These are phyloP conservation scores for Plagiodera versicolora DNA, from an alignment of 2,888 invertebrate species.

Conservation along the genomic window DNA sequence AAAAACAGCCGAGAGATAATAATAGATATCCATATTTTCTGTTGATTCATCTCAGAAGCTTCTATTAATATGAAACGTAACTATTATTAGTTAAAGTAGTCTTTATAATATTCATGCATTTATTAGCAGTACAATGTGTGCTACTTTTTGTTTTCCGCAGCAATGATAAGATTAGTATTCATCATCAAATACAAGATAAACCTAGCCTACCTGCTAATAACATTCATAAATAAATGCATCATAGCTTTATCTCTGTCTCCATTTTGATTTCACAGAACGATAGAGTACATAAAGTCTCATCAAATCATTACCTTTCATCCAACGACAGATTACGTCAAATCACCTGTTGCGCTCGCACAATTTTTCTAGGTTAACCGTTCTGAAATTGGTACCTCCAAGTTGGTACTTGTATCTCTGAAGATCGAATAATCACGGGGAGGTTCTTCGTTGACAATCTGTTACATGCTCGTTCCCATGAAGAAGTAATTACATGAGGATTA, in stretches of 20 bases:
- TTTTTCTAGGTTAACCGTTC: conserved; percentile 24
- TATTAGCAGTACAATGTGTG: no score
- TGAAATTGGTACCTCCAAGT: conserved; percentile 23
- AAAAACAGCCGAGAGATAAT: not conserved
- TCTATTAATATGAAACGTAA: no score
- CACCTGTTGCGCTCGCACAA: conserved; percentile 14
- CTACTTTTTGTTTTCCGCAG: no score
- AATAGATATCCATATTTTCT: not conserved
- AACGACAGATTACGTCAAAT: not conserved
- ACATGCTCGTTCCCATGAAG: conserved; percentile 34
- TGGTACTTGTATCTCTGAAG: conserved; percentile 15
- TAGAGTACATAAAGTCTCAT: not conserved
- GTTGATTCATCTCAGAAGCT: not conserved
- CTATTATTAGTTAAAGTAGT: no score
- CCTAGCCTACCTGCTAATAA: no score
- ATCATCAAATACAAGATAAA: no score
- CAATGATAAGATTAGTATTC: no score
- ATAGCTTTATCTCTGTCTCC: not conserved
- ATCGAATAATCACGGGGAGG: conserved; percentile 28
- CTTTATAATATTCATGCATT: no score
- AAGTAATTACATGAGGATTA: conserved; percentile 31
- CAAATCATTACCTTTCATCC: not conserved
- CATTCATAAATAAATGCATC: no score
- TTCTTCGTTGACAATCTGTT: conserved; percentile 30
- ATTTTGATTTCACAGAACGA: not conserved